Percentiles rank a stretch among this genome's conserved stretches.
phyloP scores from a whole-genome alignment of 2,113 vertebrate genomes.

The Danio rerio region GRCz12tu NC_133195.1:8195501-8196000 shows the following conservation, averaged over 20 bases:
- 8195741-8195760: conserved; percentile 40
- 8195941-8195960: not conserved
- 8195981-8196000: not conserved
- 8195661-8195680: conserved; percentile 43
- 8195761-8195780: conserved; percentile 49
- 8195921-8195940: not conserved
- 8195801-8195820: conserved; percentile 1
- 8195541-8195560: conserved; percentile 37
- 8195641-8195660: conserved; percentile 44
- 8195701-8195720: conserved; percentile 42
- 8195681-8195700: conserved; percentile 34
- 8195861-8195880: conserved; percentile 42
- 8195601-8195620: conserved; percentile 14
- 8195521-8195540: conserved; percentile 45
- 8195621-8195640: conserved; percentile 51
- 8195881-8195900: not conserved
- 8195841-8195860: not conserved
- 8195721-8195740: conserved; percentile 44
- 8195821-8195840: not conserved
- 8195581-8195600: conserved; percentile 18
- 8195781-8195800: conserved; percentile 53
- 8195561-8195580: conserved; percentile 20
- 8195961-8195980: not conserved
- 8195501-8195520: conserved; percentile 42
- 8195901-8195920: not conserved